Evolutionary conservation across 1,140 invertebrate species (phyloP).

Genomic region (Kradibia gibbosae): DNA sequence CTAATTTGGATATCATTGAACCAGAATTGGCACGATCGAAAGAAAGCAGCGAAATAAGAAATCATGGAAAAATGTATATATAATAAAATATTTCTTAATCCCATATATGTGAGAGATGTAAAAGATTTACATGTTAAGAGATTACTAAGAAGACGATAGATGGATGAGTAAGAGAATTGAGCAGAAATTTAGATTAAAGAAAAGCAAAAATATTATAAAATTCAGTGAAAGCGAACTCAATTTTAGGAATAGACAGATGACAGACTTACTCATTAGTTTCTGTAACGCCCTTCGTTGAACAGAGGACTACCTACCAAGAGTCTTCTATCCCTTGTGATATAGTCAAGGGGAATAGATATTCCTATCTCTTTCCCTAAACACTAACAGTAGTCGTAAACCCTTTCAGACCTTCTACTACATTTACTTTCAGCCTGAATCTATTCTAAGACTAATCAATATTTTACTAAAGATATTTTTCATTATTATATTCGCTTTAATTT

Average conservation of each 20-base stretch:
- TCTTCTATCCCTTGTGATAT: background rate
- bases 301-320: slow-evolving; percentile 38
- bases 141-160: background rate
- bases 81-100: slow-evolving; percentile 56
- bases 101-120: slow-evolving; percentile 44
- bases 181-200: background rate
- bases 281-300: slow-evolving; percentile 20
- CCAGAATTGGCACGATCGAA: background rate
- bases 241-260: slow-evolving; percentile 48
- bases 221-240: slow-evolving; percentile 12
- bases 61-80: background rate
- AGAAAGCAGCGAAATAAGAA: background rate
- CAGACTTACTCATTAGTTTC: slow-evolving; percentile 56
- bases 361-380: background rate
- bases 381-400: background rate
- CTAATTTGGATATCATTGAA: too few species aligned
- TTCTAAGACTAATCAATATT: slow-evolving; percentile 35
- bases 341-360: background rate
- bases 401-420: slow-evolving; percentile 23
- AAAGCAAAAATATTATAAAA: background rate
- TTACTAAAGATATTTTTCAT: slow-evolving; percentile 1
- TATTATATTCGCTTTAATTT: background rate
- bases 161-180: background rate
- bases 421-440: slow-evolving; percentile 38
- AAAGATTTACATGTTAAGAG: slow-evolving; percentile 31